Evolutionary conservation across 2,113 vertebrate species (phyloP).

Genomic region (Scomber colias): DNA sequence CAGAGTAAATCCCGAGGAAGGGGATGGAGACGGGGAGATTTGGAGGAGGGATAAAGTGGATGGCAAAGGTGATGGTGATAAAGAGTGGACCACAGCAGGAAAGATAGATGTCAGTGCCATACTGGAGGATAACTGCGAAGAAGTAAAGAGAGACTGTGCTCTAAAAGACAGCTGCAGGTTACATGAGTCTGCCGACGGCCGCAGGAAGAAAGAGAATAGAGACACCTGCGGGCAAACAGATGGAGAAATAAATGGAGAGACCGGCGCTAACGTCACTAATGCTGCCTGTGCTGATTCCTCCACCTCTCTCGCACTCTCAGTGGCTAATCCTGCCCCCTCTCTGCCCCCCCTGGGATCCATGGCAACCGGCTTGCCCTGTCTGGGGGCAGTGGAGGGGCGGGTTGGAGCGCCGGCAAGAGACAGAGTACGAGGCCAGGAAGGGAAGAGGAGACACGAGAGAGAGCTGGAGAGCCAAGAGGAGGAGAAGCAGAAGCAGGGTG

Average conservation of each 20-base stretch:
- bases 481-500: background rate
- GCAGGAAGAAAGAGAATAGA: background rate
- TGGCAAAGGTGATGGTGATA: background rate
- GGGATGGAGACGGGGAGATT: background rate
- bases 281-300: constrained; percentile 31
- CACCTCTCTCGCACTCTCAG: constrained; percentile 34
- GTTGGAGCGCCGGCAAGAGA: constrained; percentile 1
- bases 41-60: background rate
- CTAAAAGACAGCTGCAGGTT: background rate
- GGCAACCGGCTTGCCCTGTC: constrained; percentile 71
- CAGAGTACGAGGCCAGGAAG: constrained; percentile 40
- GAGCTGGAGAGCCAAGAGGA: constrained; percentile 37
- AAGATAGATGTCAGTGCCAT: background rate
- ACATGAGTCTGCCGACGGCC: constrained; percentile 9
- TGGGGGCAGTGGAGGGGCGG: constrained; percentile 43
- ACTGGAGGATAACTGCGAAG: background rate
- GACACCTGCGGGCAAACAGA: constrained; percentile 22
- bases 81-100: background rate
- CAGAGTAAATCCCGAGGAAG: background rate
- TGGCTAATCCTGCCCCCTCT: constrained; percentile 75
- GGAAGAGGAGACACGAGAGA: constrained; percentile 37
- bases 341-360: constrained; percentile 68
- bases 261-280: background rate
- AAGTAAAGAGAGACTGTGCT: background rate
- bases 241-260: constrained; percentile 10